These are phyloP conservation scores for Neogale vison DNA, from an alignment of 2,113 vertebrate genomes.

Conservation along the genomic window DNA sequence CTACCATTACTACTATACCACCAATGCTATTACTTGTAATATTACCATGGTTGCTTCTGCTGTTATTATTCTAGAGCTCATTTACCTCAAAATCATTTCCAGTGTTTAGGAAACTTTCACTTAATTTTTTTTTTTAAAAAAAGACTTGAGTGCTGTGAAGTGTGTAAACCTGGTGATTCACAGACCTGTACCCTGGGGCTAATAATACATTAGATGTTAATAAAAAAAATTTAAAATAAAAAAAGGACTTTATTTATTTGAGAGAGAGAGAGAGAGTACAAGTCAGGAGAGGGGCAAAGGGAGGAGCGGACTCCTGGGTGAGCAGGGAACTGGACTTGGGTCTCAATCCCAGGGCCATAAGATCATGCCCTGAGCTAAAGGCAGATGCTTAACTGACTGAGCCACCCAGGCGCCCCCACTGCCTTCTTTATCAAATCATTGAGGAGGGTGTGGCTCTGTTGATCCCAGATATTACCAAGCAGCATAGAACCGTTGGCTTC, in stretches of 20 bases:
- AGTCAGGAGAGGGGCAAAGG: neutral
- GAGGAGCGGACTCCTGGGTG: neutral
- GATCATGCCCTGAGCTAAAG: neutral
- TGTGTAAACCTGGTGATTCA: too few species aligned
- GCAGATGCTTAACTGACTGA: neutral
- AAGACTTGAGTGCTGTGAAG: too few species aligned
- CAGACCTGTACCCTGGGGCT: too few species aligned
- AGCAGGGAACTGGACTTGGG: neutral
- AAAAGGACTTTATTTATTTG: neutral
- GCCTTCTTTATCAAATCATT: neutral
- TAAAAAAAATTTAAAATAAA: too few species aligned
- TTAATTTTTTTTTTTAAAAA: neutral
- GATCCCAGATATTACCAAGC: neutral
- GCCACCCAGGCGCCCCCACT: neutral
- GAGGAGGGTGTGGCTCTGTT: too few species aligned
- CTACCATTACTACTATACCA: accelerated
- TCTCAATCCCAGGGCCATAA: neutral
- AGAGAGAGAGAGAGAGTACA: neutral
- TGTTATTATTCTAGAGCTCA: neutral
- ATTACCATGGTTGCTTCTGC: accelerated
- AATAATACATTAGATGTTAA: too few species aligned
- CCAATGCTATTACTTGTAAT: accelerated
- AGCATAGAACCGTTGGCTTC: neutral
- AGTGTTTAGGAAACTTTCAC: neutral
- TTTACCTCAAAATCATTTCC: neutral